These are phyloP conservation scores for Scalopus aquaticus DNA, from an alignment of 2,113 vertebrate species.

Conservation along the genomic window DNA sequence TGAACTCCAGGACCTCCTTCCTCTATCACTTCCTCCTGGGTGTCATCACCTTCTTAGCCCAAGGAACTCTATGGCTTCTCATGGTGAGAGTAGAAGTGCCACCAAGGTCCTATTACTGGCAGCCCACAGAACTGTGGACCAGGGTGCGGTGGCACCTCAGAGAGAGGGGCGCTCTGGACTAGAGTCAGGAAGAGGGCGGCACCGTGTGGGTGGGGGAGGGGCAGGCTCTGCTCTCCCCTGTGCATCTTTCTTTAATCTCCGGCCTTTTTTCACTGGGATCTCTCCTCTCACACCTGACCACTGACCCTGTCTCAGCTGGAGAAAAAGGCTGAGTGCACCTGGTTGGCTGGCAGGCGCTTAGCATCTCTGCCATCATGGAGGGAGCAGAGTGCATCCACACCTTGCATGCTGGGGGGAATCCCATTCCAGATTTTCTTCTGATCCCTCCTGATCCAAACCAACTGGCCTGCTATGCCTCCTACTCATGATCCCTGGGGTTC, in stretches of 20 bases:
- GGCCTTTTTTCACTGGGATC: not conserved
- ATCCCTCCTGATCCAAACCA: not conserved
- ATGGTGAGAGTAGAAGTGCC: conserved; percentile 88
- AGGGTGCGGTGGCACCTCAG: conserved; percentile 50
- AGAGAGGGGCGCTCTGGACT: conserved; percentile 55
- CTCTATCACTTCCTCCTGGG: not conserved
- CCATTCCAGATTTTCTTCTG: not conserved
- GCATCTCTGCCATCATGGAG: conserved; percentile 86
- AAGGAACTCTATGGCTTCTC: conserved; percentile 89
- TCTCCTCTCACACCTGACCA: not conserved
- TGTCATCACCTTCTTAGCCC: conserved; percentile 76
- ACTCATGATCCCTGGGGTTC: not conserved
- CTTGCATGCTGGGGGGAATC: conserved; percentile 85
- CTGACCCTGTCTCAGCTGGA: conserved; percentile 77
- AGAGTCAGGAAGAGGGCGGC: not conserved
- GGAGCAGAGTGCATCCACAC: conserved; percentile 88
- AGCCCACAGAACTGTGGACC: conserved; percentile 82
- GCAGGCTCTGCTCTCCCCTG: not conserved
- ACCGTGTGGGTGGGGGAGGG: not conserved
- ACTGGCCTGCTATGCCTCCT: not conserved
- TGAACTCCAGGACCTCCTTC: not conserved
- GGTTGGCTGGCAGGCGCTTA: conserved; percentile 87
- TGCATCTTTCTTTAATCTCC: not conserved
- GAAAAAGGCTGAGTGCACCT: conserved; percentile 83
- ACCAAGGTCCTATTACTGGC: conserved; percentile 87